Conservation (phyloP, 2,797 vertebrate genomes). For the Tragelaphus eurycerus region DNA sequence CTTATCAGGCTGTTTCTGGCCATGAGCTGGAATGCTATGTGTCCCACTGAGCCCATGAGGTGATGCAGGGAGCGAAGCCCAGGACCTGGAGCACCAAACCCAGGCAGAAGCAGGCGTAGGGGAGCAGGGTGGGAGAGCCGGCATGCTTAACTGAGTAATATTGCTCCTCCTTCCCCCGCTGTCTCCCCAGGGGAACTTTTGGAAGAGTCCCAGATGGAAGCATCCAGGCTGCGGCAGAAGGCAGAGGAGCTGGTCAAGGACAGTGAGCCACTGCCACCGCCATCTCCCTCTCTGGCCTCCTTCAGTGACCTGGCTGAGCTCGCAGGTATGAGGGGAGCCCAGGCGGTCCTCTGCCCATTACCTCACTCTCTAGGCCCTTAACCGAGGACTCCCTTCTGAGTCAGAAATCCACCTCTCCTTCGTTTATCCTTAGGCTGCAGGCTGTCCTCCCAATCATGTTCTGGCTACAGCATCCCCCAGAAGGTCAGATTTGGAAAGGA, state of each 20-base stretch:
- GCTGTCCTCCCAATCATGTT: neutral
- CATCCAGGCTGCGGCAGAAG: conserved; percentile 92
- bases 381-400: neutral
- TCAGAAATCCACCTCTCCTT: neutral
- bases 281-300: conserved; percentile 75
- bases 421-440: neutral
- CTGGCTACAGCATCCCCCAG: neutral
- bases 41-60: neutral
- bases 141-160: neutral
- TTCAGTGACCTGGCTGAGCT: conserved; percentile 83
- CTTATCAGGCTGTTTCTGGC: neutral
- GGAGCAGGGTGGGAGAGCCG: neutral
- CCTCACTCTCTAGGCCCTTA: neutral
- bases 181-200: conserved; percentile 90
- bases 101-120: neutral
- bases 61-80: neutral
- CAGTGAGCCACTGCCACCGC: conserved; percentile 89
- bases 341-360: neutral
- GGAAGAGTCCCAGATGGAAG: conserved; percentile 97
- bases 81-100: neutral
- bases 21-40: neutral
- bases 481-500: neutral
- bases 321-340: conserved; percentile 81
- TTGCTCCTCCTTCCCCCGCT: neutral
- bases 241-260: conserved; percentile 96